These are phyloP conservation scores for Varecia variegata DNA, from an alignment of 2,797 vertebrate species.

Conservation along the genomic window DNA sequence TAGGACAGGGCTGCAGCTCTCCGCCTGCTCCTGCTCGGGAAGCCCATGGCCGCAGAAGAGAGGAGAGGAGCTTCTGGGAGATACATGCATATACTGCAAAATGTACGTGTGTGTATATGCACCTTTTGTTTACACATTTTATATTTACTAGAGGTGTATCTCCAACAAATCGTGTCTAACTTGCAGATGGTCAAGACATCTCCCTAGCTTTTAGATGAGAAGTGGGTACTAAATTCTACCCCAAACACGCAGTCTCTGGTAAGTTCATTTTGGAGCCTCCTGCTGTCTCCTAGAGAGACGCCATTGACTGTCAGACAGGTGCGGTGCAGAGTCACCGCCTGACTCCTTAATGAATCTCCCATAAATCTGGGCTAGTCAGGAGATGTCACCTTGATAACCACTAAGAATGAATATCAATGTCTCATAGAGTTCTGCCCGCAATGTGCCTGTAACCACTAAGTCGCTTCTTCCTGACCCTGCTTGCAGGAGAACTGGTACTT, in stretches of 20 bases:
- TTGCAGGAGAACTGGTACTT: slow-evolving; percentile 45
- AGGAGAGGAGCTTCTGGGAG: not conserved
- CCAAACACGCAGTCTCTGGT: not conserved
- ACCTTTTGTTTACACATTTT: not conserved
- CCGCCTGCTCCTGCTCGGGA: not conserved
- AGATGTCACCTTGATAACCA: slow-evolving; percentile 75
- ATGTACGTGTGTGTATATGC: fast-evolving
- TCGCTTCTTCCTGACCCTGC: not conserved
- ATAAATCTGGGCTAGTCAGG: slow-evolving; percentile 72
- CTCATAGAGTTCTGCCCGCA: not conserved
- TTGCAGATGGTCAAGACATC: not conserved
- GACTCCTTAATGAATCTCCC: slow-evolving; percentile 75
- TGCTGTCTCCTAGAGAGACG: not conserved
- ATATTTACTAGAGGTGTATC: not conserved
- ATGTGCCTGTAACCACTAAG: not conserved
- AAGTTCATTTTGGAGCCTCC: slow-evolving; percentile 12
- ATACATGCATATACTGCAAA: not conserved
- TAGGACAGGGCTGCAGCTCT: fast-evolving
- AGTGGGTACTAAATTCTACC: not conserved
- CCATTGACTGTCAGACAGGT: slow-evolving; percentile 71
- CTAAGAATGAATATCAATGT: slow-evolving; percentile 62
- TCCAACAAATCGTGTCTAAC: not conserved
- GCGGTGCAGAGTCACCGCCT: slow-evolving; percentile 58
- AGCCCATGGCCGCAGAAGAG: not conserved
- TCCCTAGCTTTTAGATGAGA: not conserved